These are phyloP conservation scores for Hydractinia echinata DNA, from an alignment of 30 jellyfish, hydroid and myxozoan species.

Conservation along the genomic window DNA sequence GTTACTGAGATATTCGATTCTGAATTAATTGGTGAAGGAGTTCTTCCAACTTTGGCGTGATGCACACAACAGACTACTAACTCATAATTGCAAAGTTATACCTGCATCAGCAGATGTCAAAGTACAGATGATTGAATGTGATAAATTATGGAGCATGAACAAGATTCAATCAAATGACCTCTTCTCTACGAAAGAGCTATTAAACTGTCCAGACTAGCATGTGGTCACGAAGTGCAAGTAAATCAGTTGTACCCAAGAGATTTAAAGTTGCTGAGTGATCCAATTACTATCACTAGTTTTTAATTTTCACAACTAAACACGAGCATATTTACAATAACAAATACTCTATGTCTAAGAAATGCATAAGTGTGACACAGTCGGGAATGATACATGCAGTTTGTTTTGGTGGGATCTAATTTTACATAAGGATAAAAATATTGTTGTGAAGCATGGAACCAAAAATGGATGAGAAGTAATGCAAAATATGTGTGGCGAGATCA, in stretches of 20 bases:
- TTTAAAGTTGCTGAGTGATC: neutral
- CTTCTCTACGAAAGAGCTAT: neutral
- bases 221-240: conserved; percentile 56
- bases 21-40: conserved; percentile 89
- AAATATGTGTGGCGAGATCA: conserved; percentile 82
- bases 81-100: conserved; percentile 20
- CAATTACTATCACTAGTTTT: neutral
- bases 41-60: conserved; percentile 76
- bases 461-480: conserved; percentile 24
- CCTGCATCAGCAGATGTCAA: conserved; percentile 59
- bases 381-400: conserved; percentile 55
- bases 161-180: conserved; percentile 23
- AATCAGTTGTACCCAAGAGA: conserved; percentile 31
- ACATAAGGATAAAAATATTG: conserved; percentile 44
- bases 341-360: neutral
- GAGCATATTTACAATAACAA: neutral
- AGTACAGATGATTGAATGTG: conserved; percentile 42
- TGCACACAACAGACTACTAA: conserved; percentile 55
- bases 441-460: conserved; percentile 69
- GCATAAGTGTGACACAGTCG: conserved; percentile 14
- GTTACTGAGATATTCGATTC: conserved; percentile 87
- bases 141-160: conserved; percentile 46
- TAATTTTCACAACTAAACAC: conserved; percentile 5
- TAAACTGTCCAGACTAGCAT: conserved; percentile 48
- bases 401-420: conserved; percentile 66